These are phyloP conservation scores for Spisula solida DNA, from an alignment of 2,888 invertebrate genomes.

Conservation along the genomic window DNA sequence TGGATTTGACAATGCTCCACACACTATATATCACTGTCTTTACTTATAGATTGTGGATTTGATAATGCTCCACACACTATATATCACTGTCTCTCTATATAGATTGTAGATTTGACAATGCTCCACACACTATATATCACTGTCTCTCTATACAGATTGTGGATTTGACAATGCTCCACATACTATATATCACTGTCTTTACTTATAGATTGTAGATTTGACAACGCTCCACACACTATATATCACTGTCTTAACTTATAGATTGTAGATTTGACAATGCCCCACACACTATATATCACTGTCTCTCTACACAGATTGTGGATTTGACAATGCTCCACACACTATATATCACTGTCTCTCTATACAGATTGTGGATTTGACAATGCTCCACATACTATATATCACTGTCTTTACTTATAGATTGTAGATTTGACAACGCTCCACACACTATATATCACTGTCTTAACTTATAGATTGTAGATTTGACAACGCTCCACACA, in stretches of 20 bases:
- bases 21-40: background rate
- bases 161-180: background rate
- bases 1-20: background rate
- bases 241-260: background rate
- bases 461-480: slow-evolving; percentile 14
- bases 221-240: background rate
- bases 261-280: background rate
- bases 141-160: background rate
- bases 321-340: background rate
- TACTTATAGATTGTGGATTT: slow-evolving; percentile 4
- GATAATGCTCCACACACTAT: background rate
- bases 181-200: background rate
- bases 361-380: background rate
- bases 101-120: slow-evolving; percentile 3
- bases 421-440: background rate
- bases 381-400: background rate
- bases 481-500: background rate
- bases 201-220: slow-evolving; percentile 3
- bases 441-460: background rate
- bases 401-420: background rate
- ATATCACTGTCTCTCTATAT: background rate
- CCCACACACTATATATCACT: background rate
- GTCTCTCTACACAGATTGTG: background rate
- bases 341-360: background rate
- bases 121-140: background rate